Conservation (phyloP, 2,113 vertebrate species). For the Thomomys bottae region DNA sequence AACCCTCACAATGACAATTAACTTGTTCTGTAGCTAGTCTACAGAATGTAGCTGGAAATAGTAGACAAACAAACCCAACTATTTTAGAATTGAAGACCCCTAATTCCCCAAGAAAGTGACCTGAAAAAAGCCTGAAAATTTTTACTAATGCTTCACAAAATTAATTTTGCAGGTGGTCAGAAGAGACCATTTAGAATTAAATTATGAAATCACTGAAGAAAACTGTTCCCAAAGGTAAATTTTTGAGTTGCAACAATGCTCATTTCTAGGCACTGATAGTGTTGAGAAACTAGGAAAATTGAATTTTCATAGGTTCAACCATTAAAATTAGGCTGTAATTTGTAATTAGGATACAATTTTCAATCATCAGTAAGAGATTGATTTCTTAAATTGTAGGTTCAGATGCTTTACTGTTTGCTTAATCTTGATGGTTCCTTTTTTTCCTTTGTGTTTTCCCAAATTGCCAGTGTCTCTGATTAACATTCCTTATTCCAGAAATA, state of each 20-base stretch:
- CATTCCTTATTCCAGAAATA: neutral
- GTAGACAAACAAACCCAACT: neutral
- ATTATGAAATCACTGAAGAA: neutral
- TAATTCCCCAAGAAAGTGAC: neutral
- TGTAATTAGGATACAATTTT: conserved; percentile 4
- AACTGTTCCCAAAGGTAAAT: neutral
- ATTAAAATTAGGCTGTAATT: conserved; percentile 16
- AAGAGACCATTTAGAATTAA: conserved; percentile 1
- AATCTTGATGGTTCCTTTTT: neutral
- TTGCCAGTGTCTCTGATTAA: neutral
- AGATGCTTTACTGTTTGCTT: conserved; percentile 19
- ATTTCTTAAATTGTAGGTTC: conserved; percentile 29
- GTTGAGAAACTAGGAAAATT: neutral
- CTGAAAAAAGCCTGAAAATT: neutral
- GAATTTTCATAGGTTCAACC: conserved; percentile 34
- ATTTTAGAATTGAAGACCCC: neutral
- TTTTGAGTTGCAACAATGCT: neutral
- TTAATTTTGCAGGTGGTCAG: neutral
- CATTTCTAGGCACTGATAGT: neutral
- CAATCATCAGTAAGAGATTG: neutral
- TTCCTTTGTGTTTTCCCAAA: conserved; percentile 12
- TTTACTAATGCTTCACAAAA: conserved; percentile 11
- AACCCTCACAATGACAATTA: conserved; percentile 29
- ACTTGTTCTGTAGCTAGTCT: conserved; percentile 22
- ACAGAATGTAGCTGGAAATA: conserved; percentile 10